A percentile compares a stretch with the other conserved stretches of the same genome.
These are phyloP conservation scores for Struthio camelus DNA, from an alignment of 2,113 vertebrate species.

Conservation along the genomic window DNA sequence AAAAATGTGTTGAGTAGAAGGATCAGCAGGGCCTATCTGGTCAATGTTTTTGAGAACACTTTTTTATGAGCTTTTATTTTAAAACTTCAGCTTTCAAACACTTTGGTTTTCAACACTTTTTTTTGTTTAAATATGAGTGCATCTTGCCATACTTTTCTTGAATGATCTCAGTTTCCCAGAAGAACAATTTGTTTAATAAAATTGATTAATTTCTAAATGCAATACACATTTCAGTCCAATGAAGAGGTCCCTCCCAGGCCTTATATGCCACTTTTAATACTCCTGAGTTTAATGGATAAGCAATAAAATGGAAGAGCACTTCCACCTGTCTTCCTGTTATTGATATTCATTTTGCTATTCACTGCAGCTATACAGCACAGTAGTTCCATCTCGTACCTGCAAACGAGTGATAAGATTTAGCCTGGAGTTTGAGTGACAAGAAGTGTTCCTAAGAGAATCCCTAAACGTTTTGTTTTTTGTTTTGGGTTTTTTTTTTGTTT, in stretches of 20 bases:
- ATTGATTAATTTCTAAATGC: neutral
- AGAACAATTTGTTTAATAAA: neutral
- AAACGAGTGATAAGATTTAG: neutral
- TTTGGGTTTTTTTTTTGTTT: too few relatives aligned
- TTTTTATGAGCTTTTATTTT: neutral
- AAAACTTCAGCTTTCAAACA: neutral
- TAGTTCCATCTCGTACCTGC: neutral
- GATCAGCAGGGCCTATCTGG: neutral
- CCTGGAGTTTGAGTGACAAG: neutral
- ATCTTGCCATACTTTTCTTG: neutral
- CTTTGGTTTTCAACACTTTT: neutral
- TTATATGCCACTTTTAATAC: neutral
- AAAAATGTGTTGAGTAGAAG: neutral
- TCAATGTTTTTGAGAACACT: neutral
- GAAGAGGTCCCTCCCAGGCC: neutral
- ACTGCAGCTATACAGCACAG: neutral
- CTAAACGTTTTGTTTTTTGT: too few relatives aligned
- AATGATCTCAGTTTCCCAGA: neutral
- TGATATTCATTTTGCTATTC: neutral
- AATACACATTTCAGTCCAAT: neutral
- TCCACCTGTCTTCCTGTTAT: neutral
- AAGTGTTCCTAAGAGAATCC: neutral
- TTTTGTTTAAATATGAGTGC: neutral
- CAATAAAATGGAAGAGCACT: neutral
- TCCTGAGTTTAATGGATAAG: neutral